These are phyloP conservation scores for Bhutanitis thaidina DNA, from an alignment of 2,888 invertebrate species.

Conservation along the genomic window DNA sequence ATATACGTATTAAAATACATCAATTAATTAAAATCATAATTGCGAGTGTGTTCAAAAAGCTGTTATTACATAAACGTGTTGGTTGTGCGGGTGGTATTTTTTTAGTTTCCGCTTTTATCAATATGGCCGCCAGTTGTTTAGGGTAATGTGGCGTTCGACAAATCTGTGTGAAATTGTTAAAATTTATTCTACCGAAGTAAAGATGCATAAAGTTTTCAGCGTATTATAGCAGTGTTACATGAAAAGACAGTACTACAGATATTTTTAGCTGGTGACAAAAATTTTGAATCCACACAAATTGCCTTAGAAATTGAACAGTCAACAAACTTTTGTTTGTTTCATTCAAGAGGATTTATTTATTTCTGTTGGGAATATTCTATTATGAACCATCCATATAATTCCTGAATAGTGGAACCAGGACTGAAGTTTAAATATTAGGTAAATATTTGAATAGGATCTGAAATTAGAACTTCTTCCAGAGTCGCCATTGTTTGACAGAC, in stretches of 20 bases:
- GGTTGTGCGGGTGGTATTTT: constrained; percentile 41
- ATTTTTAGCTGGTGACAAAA: constrained; percentile 64
- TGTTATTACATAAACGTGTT: constrained; percentile 24
- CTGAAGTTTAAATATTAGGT: constrained; percentile 72
- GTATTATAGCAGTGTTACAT: constrained; percentile 76
- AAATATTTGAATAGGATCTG: constrained; percentile 53
- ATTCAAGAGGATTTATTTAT: constrained; percentile 67
- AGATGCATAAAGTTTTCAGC: constrained; percentile 72
- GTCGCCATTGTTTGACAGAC: constrained; percentile 77
- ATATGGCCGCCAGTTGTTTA: constrained; percentile 80
- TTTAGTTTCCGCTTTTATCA: constrained; percentile 68
- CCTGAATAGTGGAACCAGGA: constrained; percentile 69
- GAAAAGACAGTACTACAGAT: constrained; percentile 60
- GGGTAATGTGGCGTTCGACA: constrained; percentile 79
- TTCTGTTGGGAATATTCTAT: constrained; percentile 61
- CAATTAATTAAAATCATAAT: constrained; percentile 26
- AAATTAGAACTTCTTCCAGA: constrained; percentile 52
- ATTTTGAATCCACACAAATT: constrained; percentile 65
- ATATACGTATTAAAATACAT: constrained; percentile 1
- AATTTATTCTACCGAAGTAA: constrained; percentile 71
- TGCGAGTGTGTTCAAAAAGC: constrained; percentile 30
- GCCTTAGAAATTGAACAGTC: constrained; percentile 76
- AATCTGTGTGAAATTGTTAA: constrained; percentile 75
- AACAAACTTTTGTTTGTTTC: constrained; percentile 81
- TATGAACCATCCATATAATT: constrained; percentile 69